phyloP scores from a whole-genome alignment of 2,888 invertebrate species.

The Hylaea fasciaria region DNA sequence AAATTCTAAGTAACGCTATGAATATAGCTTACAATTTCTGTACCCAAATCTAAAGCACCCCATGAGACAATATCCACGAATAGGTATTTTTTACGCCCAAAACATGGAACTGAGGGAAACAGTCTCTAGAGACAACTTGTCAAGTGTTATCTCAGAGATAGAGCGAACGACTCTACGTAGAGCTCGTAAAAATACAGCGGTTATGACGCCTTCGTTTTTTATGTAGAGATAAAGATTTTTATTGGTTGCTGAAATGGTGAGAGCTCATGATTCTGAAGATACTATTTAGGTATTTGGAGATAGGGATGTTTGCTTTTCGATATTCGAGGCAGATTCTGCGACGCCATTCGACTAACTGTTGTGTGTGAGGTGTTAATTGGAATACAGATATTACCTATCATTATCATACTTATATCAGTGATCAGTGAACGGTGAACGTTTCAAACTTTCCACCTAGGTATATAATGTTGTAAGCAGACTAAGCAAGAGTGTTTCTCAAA shows the following conservation, averaged over 20 bases:
- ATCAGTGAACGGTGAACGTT: no score
- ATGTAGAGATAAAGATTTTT: constrained; percentile 35
- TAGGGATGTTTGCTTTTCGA: background rate
- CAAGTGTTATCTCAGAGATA: constrained; percentile 49
- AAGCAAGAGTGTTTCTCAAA: no score
- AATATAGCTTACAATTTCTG: no score
- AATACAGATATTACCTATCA: no score
- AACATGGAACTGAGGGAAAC: constrained; percentile 50
- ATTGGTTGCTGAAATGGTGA: constrained; percentile 16
- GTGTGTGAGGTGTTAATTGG: no score
- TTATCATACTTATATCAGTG: no score
- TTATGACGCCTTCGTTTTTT: constrained; percentile 55
- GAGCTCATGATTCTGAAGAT: constrained; percentile 11
- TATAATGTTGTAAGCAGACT: no score
- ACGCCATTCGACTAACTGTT: no score
- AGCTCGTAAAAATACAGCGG: constrained; percentile 55
- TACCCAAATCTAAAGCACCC: no score
- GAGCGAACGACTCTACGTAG: constrained; percentile 40
- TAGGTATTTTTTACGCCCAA: constrained; percentile 41
- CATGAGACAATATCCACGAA: constrained; percentile 7
- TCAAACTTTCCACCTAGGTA: no score
- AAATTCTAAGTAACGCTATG: no score
- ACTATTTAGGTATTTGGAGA: background rate
- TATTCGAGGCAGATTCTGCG: no score
- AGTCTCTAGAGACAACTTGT: constrained; percentile 55